These are phyloP conservation scores for Thera britannica DNA, from an alignment of 2,888 invertebrate species.

Conservation along the genomic window DNA sequence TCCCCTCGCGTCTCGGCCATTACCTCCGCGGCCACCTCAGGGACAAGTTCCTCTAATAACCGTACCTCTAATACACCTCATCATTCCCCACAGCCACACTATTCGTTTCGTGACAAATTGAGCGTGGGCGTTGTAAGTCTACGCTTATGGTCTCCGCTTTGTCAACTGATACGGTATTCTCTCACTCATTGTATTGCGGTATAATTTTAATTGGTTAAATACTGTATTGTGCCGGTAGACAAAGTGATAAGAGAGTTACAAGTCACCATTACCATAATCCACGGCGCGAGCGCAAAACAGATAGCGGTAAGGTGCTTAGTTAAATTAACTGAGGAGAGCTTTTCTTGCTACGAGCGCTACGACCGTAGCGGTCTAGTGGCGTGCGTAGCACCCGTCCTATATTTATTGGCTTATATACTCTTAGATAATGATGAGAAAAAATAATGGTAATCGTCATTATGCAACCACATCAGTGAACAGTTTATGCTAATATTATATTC, in stretches of 20 bases:
- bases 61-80: conserved; percentile 70
- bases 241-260: conserved; percentile 81
- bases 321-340: conserved; percentile 69
- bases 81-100: conserved; percentile 64
- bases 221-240: conserved; percentile 64
- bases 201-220: conserved; percentile 46
- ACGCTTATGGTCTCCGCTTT: conserved; percentile 53
- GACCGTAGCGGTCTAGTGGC: conserved; percentile 47
- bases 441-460: neutral
- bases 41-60: conserved; percentile 50
- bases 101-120: conserved; percentile 86
- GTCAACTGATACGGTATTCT: conserved; percentile 38
- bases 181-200: conserved; percentile 14
- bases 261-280: conserved; percentile 78
- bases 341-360: conserved; percentile 53
- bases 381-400: conserved; percentile 51
- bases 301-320: conserved; percentile 83
- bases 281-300: conserved; percentile 72
- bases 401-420: conserved; percentile 49
- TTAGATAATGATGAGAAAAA: conserved; percentile 9
- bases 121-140: conserved; percentile 74
- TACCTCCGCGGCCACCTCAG: conserved; percentile 57
- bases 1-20: conserved; percentile 71
- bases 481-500: no score
- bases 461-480: neutral